Evolutionary conservation across 2,797 vertebrate species (phyloP), one percentile per base, ranked within the genome.

Genomic region (Microtus obscurus): DNA sequence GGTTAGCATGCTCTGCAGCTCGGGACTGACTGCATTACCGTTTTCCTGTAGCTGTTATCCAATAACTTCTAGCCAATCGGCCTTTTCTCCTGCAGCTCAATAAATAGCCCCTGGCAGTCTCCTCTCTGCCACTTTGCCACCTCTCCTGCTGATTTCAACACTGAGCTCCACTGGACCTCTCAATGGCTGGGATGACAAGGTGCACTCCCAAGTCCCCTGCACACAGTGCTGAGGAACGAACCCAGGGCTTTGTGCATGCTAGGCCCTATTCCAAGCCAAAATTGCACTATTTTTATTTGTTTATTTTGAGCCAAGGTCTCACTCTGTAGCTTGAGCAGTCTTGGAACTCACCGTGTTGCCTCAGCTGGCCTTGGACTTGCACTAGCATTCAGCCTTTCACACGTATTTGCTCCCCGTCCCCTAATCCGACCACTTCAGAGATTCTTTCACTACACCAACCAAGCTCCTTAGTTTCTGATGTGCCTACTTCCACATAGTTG

Each of bases 401-500:
- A 74, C 14, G 63, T 21, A 65, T 51, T 51, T 94, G 67, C 67
- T 86, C 77, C 29, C 88, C 45, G 51, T 6, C 74, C 43, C 76
- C 40, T 71, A 90, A 56, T 74, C 45, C 6, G n/a, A 31, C 40
- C 48, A 90, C 40, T 69, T 59, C 56, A 88, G 81, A 6, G n/a
- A 59, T 81, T 53, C 73, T 85, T 80, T 74, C 31, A 34, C 82
- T 71, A 83, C 45, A 63, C 8, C 16, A 90, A 76, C 13, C 14
- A 91, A 85, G 82, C 59, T 82, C 67, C n/a, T 91, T 89, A 51
- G 88, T 67, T 94, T 97, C n/a, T 89, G 61, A 96, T 16, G 40
- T 31, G 34, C 34, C 73, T 73, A 43, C 61, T 95, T 96, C 88
- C 61, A 77, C 29, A 43, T 19, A 88, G 51, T 45, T 87, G 48